These are phyloP conservation scores for Bombus turneri DNA, from an alignment of 1,140 invertebrate genomes.

Conservation along the genomic window DNA sequence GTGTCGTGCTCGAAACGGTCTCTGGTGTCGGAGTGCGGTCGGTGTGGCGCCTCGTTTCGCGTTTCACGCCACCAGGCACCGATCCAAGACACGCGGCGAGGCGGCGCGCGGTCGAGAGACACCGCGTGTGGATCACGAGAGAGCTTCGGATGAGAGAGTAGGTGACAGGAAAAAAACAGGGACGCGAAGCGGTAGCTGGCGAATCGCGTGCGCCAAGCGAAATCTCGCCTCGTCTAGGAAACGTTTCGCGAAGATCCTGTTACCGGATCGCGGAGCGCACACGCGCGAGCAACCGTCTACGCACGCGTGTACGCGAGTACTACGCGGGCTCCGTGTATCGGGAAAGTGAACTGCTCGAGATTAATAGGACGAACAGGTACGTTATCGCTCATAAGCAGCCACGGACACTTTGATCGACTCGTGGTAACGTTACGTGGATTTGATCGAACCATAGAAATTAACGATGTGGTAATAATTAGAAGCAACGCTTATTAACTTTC, in stretches of 20 bases:
- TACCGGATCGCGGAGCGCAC: slow-evolving; percentile 50
- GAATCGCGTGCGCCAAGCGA: slow-evolving; percentile 67
- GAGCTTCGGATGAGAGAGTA: neutral
- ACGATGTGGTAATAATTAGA: no score
- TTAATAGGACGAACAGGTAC: slow-evolving; percentile 62
- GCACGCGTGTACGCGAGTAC: neutral
- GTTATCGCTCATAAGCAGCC: neutral
- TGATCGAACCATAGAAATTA: no score
- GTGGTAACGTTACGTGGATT: no score
- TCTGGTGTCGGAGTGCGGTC: slow-evolving; percentile 63
- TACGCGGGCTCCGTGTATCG: slow-evolving; percentile 38
- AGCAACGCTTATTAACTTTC: no score
- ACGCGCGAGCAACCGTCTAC: neutral
- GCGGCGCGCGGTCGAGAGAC: neutral
- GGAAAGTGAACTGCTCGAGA: slow-evolving; percentile 72
- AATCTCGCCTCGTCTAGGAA: slow-evolving; percentile 67
- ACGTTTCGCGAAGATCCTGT: slow-evolving; percentile 70
- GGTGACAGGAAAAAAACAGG: slow-evolving; percentile 38
- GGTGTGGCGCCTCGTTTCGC: slow-evolving; percentile 60
- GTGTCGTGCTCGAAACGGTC: slow-evolving; percentile 66
- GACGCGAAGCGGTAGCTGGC: slow-evolving; percentile 20
- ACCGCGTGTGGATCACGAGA: neutral
- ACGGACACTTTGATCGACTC: no score
- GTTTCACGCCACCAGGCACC: slow-evolving; percentile 49
- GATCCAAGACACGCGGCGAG: neutral